These are phyloP conservation scores for Daubentonia madagascariensis DNA, from an alignment of 2,113 vertebrate genomes.

Conservation along the genomic window DNA sequence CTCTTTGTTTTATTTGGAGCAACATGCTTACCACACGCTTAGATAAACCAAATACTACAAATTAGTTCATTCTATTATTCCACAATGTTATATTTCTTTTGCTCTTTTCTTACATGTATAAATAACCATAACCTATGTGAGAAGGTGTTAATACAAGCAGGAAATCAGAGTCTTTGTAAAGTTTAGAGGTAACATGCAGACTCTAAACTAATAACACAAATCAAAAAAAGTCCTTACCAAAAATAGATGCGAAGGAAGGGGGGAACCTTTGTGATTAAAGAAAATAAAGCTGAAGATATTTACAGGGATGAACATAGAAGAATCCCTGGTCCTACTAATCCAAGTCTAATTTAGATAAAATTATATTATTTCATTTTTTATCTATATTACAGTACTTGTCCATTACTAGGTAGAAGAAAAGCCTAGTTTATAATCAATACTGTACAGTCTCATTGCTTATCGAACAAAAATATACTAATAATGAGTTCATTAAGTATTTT, in stretches of 20 bases:
- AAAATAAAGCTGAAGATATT: not conserved
- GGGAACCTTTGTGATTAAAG: not conserved
- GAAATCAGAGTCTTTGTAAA: constrained; percentile 18
- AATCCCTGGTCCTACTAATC: not conserved
- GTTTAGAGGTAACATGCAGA: not conserved
- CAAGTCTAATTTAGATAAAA: not conserved
- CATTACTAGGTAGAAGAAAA: not conserved
- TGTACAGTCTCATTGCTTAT: not conserved
- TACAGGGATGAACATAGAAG: not conserved
- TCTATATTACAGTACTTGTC: not conserved
- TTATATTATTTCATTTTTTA: not conserved
- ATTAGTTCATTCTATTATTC: not conserved
- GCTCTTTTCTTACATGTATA: not conserved
- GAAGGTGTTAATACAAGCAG: not conserved
- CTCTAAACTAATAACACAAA: constrained; percentile 15
- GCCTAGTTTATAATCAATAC: not conserved
- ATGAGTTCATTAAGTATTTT: not conserved
- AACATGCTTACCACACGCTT: not conserved
- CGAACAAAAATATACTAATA: constrained; percentile 17
- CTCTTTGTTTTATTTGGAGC: constrained; percentile 1
- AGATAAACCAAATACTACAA: not conserved
- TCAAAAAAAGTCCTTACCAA: not conserved
- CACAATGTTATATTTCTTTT: not conserved
- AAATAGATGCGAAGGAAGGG: not conserved
- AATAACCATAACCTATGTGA: not conserved